These are phyloP conservation scores for Sarotherodon lohbergeri DNA, from an alignment of 2,113 vertebrate species.

Conservation along the genomic window DNA sequence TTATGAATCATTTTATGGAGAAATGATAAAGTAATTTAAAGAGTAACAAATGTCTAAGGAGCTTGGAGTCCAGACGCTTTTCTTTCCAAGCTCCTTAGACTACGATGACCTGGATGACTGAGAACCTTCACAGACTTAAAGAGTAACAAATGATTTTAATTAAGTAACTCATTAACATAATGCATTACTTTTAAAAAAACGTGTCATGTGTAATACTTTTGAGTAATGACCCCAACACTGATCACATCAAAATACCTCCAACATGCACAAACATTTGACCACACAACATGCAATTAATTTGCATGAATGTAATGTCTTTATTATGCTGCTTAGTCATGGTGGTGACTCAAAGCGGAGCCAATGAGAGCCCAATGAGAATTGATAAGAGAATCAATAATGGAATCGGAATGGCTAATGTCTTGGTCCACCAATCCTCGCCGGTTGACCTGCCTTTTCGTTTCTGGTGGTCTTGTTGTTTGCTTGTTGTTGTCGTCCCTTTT, in stretches of 20 bases:
- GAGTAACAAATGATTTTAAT: no score
- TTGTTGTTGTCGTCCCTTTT: not conserved
- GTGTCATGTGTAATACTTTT: not conserved
- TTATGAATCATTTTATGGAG: not conserved
- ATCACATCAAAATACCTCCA: not conserved
- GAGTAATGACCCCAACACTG: not conserved
- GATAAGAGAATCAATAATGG: not conserved
- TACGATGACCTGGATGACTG: no score
- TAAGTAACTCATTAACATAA: not conserved
- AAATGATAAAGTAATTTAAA: not conserved
- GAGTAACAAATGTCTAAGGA: no score
- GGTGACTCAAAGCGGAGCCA: not conserved
- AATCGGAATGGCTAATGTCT: not conserved
- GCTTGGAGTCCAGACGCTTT: no score
- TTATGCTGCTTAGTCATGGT: not conserved
- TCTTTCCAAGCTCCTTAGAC: no score
- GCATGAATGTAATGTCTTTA: not conserved
- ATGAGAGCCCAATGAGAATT: not conserved
- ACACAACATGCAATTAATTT: not conserved
- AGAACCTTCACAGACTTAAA: no score
- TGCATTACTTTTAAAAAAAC: not conserved
- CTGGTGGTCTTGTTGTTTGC: not conserved
- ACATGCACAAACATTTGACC: not conserved
- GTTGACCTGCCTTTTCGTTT: not conserved
- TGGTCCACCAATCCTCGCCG: not conserved